phyloP scores from a whole-genome alignment of 2,113 vertebrate genomes.

The Ochotona princeps region DNA sequence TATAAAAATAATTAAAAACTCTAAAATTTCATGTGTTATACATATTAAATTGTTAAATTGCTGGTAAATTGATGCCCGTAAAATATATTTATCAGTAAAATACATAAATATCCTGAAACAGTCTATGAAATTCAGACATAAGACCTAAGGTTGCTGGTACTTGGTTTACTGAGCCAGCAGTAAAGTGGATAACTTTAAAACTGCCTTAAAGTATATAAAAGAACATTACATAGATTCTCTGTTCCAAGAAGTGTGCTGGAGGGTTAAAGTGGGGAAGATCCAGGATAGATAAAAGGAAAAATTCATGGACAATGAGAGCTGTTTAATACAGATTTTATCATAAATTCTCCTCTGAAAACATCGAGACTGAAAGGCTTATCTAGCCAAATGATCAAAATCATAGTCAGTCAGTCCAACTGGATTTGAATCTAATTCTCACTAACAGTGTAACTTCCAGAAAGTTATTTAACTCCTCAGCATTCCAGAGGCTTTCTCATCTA shows the following conservation, averaged over 20 bases:
- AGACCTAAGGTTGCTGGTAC: conserved; percentile 10
- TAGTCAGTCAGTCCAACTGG: neutral
- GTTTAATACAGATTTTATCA: conserved; percentile 8
- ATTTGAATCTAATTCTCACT: neutral
- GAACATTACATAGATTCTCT: neutral
- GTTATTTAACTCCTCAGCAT: neutral
- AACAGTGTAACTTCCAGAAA: neutral
- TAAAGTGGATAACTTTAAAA: conserved; percentile 13
- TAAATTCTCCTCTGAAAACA: neutral
- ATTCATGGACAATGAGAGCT: neutral
- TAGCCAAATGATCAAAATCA: neutral
- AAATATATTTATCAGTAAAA: neutral
- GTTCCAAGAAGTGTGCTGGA: neutral
- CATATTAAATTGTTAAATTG: neutral
- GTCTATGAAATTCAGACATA: neutral
- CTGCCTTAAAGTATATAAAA: neutral
- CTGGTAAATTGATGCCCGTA: neutral
- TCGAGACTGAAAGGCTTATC: neutral
- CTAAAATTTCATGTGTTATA: neutral
- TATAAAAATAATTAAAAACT: neutral
- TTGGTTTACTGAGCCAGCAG: neutral
- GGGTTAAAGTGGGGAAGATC: conserved; percentile 6
- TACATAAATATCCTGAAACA: neutral
- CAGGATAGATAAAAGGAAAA: conserved; percentile 34
- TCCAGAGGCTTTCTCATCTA: neutral